Evolutionary conservation across 2,113 vertebrate species (phyloP).

Genomic region (Cariama cristata): DNA sequence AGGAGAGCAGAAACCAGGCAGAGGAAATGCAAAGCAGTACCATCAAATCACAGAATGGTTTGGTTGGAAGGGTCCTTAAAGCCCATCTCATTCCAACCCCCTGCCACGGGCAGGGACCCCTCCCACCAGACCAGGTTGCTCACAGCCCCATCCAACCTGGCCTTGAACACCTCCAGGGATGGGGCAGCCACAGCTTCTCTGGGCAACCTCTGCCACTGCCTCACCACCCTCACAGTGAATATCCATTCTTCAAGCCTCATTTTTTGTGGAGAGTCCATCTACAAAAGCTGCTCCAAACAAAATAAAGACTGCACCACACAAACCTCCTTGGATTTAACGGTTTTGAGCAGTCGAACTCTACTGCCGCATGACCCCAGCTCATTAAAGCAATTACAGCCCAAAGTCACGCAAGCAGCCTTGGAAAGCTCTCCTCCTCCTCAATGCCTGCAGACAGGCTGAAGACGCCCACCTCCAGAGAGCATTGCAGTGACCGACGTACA

Average conservation of each 20-base stretch:
- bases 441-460: background rate
- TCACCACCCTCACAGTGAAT: no score
- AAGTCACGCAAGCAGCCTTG: background rate
- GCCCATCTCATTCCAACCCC: no score
- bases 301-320: background rate
- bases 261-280: background rate
- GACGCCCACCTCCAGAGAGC: background rate
- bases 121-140: no score
- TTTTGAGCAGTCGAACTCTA: no score
- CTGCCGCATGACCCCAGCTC: background rate
- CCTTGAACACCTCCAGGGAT: no score
- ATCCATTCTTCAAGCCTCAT: background rate
- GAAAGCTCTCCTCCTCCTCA: background rate
- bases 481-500: accelerated
- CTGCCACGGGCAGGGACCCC: no score
- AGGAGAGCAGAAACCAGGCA: background rate
- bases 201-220: no score
- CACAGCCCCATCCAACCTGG: no score
- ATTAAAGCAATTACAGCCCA: background rate
- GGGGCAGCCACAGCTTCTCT: no score
- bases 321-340: background rate
- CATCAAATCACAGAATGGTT: no score
- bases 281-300: background rate
- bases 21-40: background rate
- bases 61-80: no score